These are phyloP conservation scores for Tinea semifulvella DNA, from an alignment of 2,888 invertebrate species.

Conservation along the genomic window DNA sequence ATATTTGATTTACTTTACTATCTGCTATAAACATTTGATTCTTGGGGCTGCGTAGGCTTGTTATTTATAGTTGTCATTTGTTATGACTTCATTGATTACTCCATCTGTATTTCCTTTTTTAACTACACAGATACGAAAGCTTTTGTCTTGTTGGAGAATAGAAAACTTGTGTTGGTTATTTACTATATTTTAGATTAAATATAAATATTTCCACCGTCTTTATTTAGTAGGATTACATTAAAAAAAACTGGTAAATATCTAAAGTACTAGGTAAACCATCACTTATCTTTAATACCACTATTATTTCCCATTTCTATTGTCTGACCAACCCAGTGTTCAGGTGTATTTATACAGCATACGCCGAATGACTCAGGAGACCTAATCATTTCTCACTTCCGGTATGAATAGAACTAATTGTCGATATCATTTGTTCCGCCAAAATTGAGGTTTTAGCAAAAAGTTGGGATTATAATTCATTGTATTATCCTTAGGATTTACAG, in stretches of 20 bases:
- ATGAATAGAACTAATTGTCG: conserved; percentile 44
- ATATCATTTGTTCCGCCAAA: conserved; percentile 53
- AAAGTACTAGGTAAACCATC: conserved; percentile 16
- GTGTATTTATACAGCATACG: conserved; percentile 32
- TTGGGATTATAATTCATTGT: background rate
- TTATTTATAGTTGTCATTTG: conserved; percentile 47
- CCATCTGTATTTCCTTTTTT: background rate
- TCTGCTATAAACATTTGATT: conserved; percentile 27
- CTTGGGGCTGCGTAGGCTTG: conserved; percentile 41
- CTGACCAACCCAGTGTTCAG: conserved; percentile 34
- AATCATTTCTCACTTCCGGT: conserved; percentile 54
- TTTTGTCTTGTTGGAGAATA: too few relatives aligned
- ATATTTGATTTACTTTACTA: conserved; percentile 7
- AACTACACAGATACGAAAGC: too few relatives aligned
- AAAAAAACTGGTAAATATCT: conserved; percentile 19
- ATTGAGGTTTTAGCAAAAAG: background rate
- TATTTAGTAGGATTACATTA: too few relatives aligned
- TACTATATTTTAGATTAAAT: too few relatives aligned
- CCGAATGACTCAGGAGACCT: conserved; percentile 42
- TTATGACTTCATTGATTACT: conserved; percentile 50
- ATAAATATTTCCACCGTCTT: too few relatives aligned
- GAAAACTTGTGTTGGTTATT: too few relatives aligned
- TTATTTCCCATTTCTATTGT: conserved; percentile 23
- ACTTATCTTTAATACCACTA: conserved; percentile 16
- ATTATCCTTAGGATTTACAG: background rate